Evolutionary conservation across 2,888 invertebrate species (phyloP).

Genomic region (Clepsis dumicolana): DNA sequence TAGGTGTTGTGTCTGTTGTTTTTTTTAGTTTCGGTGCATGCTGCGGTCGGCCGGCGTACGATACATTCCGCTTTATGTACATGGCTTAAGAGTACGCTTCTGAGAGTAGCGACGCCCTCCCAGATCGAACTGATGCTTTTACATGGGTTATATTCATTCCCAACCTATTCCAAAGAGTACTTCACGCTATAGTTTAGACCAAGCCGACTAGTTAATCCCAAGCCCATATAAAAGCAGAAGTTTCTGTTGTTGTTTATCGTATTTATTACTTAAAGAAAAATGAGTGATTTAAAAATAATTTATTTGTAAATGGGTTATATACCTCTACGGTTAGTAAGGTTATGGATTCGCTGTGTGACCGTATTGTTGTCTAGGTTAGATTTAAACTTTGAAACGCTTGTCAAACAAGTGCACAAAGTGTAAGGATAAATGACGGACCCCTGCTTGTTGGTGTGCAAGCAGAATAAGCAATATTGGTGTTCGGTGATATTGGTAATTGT

Average conservation of each 20-base stretch:
- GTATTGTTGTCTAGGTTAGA: conserved; percentile 53
- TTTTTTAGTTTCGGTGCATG: not conserved
- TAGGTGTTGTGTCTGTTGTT: too few species aligned
- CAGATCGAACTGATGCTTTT: conserved; percentile 56
- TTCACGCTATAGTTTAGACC: conserved; percentile 14
- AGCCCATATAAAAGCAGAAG: conserved; percentile 64
- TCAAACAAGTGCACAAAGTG: conserved; percentile 82
- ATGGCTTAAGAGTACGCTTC: conserved; percentile 43
- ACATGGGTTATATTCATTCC: conserved; percentile 50
- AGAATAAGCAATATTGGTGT: conserved; percentile 68
- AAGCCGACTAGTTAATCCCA: conserved; percentile 10
- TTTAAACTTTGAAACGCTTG: conserved; percentile 78
- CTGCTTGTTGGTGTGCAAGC: conserved; percentile 53
- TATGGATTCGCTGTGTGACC: conserved; percentile 49
- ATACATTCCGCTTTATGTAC: conserved; percentile 45
- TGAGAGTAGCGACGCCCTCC: conserved; percentile 50
- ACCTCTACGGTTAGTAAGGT: conserved; percentile 58
- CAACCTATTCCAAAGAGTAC: conserved; percentile 1
- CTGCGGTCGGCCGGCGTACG: conserved; percentile 30
- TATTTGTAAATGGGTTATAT: conserved; percentile 76
- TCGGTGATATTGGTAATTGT: conserved; percentile 50
- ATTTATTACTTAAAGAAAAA: conserved; percentile 77
- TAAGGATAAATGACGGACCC: conserved; percentile 58
- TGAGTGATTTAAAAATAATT: conserved; percentile 78
- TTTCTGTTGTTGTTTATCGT: conserved; percentile 73